These are phyloP conservation scores for Mellivora capensis DNA, from an alignment of 2,113 vertebrate genomes.

Conservation along the genomic window DNA sequence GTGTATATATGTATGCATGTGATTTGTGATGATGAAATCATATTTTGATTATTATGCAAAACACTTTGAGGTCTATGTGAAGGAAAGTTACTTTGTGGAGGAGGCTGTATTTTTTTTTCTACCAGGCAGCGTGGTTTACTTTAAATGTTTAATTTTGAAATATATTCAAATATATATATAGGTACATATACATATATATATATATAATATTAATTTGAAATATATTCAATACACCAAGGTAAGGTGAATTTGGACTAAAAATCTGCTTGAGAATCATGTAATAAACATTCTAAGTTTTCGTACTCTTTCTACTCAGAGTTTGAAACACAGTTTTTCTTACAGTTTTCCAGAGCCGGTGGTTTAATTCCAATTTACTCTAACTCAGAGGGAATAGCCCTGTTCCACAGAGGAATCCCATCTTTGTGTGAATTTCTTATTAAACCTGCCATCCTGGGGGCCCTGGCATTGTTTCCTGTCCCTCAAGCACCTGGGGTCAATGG, in stretches of 20 bases:
- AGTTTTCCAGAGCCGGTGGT: not conserved
- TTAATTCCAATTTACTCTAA: not conserved
- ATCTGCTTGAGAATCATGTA: not conserved
- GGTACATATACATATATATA: not conserved
- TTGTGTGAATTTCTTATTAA: not conserved
- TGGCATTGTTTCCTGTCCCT: not conserved
- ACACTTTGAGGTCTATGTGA: not conserved
- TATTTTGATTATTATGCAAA: not conserved
- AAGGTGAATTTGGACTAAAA: not conserved
- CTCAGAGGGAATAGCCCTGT: not conserved
- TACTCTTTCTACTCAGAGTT: not conserved
- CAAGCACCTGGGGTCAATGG: not conserved
- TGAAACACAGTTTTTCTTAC: not conserved
- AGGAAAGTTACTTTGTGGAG: not conserved
- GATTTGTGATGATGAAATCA: not conserved
- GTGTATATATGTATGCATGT: not conserved
- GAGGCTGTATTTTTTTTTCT: not conserved
- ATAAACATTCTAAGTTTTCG: not conserved
- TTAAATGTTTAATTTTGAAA: not conserved
- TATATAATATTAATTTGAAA: not conserved
- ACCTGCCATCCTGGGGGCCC: not conserved
- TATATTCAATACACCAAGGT: not conserved
- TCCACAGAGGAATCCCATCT: not conserved
- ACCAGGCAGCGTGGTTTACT: not conserved
- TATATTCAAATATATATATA: not conserved